Evolutionary conservation across 2,888 invertebrate genomes (phyloP).

Genomic region (Ariolimax columbianus): DNA sequence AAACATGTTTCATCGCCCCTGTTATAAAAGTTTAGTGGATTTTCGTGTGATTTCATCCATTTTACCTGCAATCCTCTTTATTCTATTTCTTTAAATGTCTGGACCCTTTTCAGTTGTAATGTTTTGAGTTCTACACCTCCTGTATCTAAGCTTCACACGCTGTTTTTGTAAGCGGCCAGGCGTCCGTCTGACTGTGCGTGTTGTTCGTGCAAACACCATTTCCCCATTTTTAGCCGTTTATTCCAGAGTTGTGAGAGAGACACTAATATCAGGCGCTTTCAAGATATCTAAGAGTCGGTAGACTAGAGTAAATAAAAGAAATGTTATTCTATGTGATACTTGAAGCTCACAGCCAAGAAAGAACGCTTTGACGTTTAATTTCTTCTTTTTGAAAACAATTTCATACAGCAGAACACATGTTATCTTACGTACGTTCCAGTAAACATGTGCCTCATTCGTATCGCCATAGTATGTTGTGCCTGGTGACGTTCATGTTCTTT

Average conservation of each 20-base stretch:
- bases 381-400: no score
- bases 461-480: no score
- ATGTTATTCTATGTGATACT: neutral
- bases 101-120: neutral
- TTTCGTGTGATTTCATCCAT: no score
- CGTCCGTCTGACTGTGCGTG: slow-evolving; percentile 5
- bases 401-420: no score
- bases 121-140: neutral
- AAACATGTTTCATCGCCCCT: no score
- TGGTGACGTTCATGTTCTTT: no score
- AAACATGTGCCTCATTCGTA: no score
- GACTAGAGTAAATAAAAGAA: neutral
- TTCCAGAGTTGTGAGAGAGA: neutral
- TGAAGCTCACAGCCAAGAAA: neutral
- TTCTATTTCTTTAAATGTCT: neutral
- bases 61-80: neutral
- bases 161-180: neutral
- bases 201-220: slow-evolving; percentile 30
- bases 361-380: neutral
- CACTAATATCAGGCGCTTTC: neutral
- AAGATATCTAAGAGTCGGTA: no score
- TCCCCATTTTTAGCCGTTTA: slow-evolving; percentile 3
- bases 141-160: neutral
- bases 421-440: no score
- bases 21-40: no score